These are phyloP conservation scores for Agrotis clavis DNA, from an alignment of 2,888 invertebrate genomes.

Conservation along the genomic window DNA sequence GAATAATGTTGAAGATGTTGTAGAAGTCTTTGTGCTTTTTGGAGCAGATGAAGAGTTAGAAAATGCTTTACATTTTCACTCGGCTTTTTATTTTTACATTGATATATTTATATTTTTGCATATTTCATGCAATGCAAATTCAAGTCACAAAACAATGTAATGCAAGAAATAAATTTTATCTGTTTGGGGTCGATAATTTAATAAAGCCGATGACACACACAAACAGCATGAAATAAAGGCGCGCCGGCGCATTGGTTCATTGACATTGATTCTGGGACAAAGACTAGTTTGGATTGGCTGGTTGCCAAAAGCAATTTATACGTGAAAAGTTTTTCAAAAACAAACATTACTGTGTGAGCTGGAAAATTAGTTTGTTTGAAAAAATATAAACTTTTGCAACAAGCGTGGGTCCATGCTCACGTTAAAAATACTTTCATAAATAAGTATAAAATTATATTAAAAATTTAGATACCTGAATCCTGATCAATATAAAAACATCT, in stretches of 20 bases:
- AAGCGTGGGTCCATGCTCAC: not conserved
- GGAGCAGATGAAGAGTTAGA: not conserved
- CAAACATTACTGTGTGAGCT: conserved; percentile 57
- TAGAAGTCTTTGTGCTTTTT: no score
- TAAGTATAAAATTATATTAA: no score
- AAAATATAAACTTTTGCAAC: conserved; percentile 30
- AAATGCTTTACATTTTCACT: not conserved
- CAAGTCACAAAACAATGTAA: conserved; percentile 12
- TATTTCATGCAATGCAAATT: not conserved
- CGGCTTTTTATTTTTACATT: not conserved
- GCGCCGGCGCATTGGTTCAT: conserved; percentile 76
- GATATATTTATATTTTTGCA: not conserved
- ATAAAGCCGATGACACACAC: conserved; percentile 48
- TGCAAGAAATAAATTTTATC: conserved; percentile 16
- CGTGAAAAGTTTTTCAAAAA: conserved; percentile 75
- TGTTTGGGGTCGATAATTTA: conserved; percentile 38
- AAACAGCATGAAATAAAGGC: conserved; percentile 59
- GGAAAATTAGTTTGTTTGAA: conserved; percentile 44
- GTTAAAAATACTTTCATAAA: not conserved
- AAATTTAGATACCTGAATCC: no score
- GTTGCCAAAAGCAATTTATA: conserved; percentile 80
- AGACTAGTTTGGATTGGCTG: conserved; percentile 77
- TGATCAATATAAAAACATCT: no score
- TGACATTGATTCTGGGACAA: conserved; percentile 83
- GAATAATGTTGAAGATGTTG: no score